Base-by-base conservation (phyloP, 1,140 invertebrate species). In the Geopemphigus sp. region DNA sequence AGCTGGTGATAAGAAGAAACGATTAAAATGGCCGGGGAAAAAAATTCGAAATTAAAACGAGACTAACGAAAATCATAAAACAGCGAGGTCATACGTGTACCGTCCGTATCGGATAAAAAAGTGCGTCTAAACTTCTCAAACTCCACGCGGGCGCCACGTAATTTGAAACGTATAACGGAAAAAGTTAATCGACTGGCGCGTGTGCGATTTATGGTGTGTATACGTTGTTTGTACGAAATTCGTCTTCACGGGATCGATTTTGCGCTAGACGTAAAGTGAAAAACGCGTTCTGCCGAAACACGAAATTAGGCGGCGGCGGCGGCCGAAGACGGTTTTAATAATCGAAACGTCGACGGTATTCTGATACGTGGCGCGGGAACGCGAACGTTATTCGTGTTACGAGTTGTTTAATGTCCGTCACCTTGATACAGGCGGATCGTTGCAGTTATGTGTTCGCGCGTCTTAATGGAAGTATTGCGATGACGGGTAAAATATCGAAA, bases 401-500 rank as follows among this genome's bases (percentile, higher is more conserved):
- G 22, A 61, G 15, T 76, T 61, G n/a, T n/a, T 24, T n/a, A 59
- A 45, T 57, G 24, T 32, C 17, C 24, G 19, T 57, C 54, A 47
- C 72, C 10, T 15, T 73, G 47, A 54, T 68, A 22, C n/a, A n/a
- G n/a, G 12, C 14, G 59, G 61, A 68, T 53, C 47, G 32, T 39
- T 47, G 53, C 47, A 45, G 29, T 57, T 45, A 12, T 59, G n/a
- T 39, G 54, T n/a, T n/a, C n/a, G n/a, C n/a, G 54, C 54, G n/a
- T 74, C 8, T 32, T 59, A 45, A 59, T 39, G 56, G 72, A 57
- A 57, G 59, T 74, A 29, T n/a, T n/a, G n/a, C n/a, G n/a, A n/a
- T 57, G 72, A 74, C n/a, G 29, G 72, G 59, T 73, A 56, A 32
- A 53, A 73, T 56, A 56, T 45, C 72, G n/a, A n/a, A 74, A 74